These are phyloP conservation scores for Lamellibrachia luymesi DNA, from an alignment of 1,140 invertebrate species.

Conservation along the genomic window DNA sequence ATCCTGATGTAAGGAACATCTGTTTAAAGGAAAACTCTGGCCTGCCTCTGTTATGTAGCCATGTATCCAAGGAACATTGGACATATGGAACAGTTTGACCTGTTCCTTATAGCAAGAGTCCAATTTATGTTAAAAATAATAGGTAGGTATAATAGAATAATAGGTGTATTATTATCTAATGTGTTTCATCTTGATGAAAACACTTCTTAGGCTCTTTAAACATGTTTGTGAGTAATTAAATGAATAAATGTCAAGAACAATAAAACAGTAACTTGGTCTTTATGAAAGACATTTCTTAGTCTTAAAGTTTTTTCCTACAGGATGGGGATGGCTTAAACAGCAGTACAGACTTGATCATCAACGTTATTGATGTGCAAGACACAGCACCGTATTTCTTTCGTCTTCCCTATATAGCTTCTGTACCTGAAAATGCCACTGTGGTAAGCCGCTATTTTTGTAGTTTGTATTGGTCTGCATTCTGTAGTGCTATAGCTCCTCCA, in stretches of 20 bases:
- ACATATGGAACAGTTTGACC: too few species aligned
- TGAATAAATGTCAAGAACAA: background rate
- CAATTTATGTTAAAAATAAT: too few species aligned
- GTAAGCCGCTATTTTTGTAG: background rate
- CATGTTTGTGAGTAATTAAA: constrained; percentile 58
- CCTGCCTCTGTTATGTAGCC: too few species aligned
- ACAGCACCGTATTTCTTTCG: constrained; percentile 77
- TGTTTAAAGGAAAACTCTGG: too few species aligned
- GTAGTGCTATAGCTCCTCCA: too few species aligned
- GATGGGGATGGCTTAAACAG: constrained; percentile 12
- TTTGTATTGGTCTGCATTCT: background rate
- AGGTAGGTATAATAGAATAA: too few species aligned
- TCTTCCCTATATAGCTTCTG: constrained; percentile 48
- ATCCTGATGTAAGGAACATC: too few species aligned
- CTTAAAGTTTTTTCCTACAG: background rate
- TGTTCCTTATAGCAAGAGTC: too few species aligned
- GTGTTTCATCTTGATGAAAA: too few species aligned
- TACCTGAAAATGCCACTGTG: constrained; percentile 29
- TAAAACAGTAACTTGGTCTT: background rate
- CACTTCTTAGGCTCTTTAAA: constrained; percentile 20
- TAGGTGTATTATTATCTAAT: too few species aligned
- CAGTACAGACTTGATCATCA: constrained; percentile 70
- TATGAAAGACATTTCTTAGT: background rate
- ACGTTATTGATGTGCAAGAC: constrained; percentile 76
- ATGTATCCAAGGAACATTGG: too few species aligned